Conservation (phyloP, 2,113 vertebrate genomes). For the Anseranas semipalmata region DNA sequence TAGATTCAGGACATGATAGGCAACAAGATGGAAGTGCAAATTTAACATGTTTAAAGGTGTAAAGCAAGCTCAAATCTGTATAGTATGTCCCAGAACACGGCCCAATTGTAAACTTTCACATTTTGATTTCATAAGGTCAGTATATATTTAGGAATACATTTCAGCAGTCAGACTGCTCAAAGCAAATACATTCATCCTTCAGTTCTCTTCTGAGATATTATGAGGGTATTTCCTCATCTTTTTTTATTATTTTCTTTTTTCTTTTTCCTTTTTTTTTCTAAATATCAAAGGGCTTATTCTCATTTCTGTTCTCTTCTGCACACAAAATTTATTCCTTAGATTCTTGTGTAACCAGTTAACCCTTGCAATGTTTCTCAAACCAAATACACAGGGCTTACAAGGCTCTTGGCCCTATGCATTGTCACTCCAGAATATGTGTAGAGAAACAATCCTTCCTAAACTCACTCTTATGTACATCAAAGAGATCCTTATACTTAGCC, state of each 20-base stretch:
- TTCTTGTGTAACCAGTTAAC: not conserved
- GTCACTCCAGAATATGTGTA: fast-evolving
- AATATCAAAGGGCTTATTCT: not conserved
- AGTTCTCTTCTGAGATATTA: not conserved
- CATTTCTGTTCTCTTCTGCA: not conserved
- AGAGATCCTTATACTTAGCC: not conserved
- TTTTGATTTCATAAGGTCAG: not conserved
- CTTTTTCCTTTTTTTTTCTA: fast-evolving
- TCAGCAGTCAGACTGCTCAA: not conserved
- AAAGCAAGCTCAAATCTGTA: not conserved
- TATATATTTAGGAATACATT: not conserved
- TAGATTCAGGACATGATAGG: not conserved
- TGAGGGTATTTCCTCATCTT: not conserved
- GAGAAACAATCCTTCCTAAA: not conserved
- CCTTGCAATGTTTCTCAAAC: not conserved
- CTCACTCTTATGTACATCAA: fast-evolving
- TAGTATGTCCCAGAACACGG: not conserved
- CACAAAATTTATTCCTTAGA: not conserved
- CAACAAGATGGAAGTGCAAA: not conserved
- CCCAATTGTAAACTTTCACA: not conserved
- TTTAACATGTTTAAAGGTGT: not conserved
- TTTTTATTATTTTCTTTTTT: not conserved
- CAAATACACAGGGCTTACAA: not conserved
- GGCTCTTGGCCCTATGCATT: not conserved
- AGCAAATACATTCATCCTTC: not conserved